Conservation (phyloP, 2,888 invertebrate genomes). For the Amphipyra berbera region DNA sequence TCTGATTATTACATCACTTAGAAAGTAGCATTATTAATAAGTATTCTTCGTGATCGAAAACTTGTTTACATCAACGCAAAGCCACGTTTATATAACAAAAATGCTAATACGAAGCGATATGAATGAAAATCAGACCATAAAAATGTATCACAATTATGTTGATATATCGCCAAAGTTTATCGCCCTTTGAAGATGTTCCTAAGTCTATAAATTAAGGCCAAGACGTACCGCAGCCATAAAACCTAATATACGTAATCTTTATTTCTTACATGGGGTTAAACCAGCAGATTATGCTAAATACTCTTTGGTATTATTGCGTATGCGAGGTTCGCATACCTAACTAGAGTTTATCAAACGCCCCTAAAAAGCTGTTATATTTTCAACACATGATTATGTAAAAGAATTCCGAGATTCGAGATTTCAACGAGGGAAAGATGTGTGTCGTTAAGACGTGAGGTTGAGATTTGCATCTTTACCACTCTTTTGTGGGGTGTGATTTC, state of each 20-base stretch:
- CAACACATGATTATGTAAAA: conserved; percentile 89
- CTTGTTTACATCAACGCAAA: not conserved
- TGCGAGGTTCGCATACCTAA: conserved; percentile 76
- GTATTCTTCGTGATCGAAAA: not conserved
- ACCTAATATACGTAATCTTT: conserved; percentile 69
- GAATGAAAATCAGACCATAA: conserved; percentile 55
- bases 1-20: not conserved
- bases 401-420: conserved; percentile 84
- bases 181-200: conserved; percentile 61
- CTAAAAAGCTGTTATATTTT: conserved; percentile 88
- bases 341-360: conserved; percentile 78
- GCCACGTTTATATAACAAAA: conserved; percentile 31
- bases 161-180: conserved; percentile 56
- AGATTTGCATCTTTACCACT: conserved; percentile 85
- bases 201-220: conserved; percentile 61
- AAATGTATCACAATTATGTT: conserved; percentile 58
- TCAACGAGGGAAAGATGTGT: conserved; percentile 79
- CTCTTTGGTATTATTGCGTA: conserved; percentile 78
- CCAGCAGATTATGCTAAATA: conserved; percentile 86
- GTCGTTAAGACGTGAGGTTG: conserved; percentile 82
- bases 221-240: conserved; percentile 58
- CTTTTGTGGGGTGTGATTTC: conserved; percentile 75
- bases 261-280: conserved; percentile 66
- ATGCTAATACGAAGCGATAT: conserved; percentile 41
- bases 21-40: no score